Evolutionary conservation across 2,888 invertebrate genomes (phyloP).

Genomic region (Cetonia aurata): DNA sequence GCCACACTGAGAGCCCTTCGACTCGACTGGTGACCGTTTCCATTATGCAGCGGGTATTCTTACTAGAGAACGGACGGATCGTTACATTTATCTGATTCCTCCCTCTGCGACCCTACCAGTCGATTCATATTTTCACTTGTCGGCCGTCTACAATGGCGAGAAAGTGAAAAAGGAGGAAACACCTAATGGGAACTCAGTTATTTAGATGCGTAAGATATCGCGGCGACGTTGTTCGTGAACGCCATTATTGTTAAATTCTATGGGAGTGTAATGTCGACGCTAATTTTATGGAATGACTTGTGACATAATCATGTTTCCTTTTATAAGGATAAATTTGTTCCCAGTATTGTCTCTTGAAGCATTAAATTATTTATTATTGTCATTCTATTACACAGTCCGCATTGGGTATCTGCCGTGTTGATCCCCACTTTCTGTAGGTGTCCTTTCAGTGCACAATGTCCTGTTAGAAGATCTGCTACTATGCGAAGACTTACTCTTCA

Average conservation of each 20-base stretch:
- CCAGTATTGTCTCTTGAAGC: no score
- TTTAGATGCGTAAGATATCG: constrained; percentile 27
- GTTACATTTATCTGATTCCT: constrained; percentile 38
- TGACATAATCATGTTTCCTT: no score
- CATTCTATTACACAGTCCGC: no score
- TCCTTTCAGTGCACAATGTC: no score
- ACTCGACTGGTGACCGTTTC: background rate
- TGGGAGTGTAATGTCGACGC: constrained; percentile 3
- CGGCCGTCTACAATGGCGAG: constrained; percentile 18
- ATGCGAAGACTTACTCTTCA: no score
- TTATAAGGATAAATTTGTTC: no score
- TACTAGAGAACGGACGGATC: constrained; percentile 17
- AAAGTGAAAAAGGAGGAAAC: constrained; percentile 1
- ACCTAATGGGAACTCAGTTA: constrained; percentile 14
- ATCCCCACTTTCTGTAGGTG: no score
- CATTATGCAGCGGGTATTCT: constrained; percentile 25
- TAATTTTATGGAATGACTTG: constrained; percentile 14
- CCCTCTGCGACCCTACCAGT: background rate
- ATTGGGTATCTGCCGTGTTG: no score
- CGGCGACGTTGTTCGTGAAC: background rate
- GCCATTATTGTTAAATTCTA: background rate
- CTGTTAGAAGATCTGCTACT: no score
- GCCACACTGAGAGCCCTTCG: background rate
- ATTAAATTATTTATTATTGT: no score
- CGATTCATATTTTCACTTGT: constrained; percentile 33